phyloP scores from a whole-genome alignment of 2,797 vertebrate genomes.

The Sandelia bainsii region DNA sequence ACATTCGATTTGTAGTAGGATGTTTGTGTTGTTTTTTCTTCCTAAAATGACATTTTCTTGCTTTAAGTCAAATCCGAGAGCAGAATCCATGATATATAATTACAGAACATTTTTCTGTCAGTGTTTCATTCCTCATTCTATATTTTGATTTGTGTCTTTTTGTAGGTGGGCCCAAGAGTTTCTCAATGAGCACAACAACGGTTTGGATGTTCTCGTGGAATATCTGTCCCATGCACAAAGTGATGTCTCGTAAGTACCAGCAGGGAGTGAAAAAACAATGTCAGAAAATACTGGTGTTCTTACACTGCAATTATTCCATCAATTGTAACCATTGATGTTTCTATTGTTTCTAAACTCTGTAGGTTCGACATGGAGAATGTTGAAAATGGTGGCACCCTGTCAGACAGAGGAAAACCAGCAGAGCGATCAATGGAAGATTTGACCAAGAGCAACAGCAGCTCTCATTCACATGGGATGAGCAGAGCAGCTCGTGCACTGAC shows the following conservation, averaged over 20 bases:
- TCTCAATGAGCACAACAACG: conserved; percentile 93
- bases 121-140: neutral
- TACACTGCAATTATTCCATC: fast-evolving
- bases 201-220: conserved; percentile 94
- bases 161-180: conserved; percentile 97
- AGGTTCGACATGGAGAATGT: conserved; percentile 90
- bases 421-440: conserved; percentile 94
- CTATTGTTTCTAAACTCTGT: neutral
- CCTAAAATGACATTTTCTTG: neutral
- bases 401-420: conserved; percentile 85
- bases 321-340: neutral
- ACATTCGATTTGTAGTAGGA: neutral
- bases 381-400: conserved; percentile 87
- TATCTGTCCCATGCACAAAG: conserved; percentile 94
- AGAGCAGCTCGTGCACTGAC: conserved; percentile 89
- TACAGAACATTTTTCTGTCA: neutral
- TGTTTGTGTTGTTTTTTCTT: neutral
- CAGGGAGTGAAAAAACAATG: neutral
- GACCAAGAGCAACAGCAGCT: conserved; percentile 81
- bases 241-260: conserved; percentile 86
- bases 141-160: conserved; percentile 9
- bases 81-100: neutral
- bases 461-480: conserved; percentile 83
- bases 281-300: neutral
- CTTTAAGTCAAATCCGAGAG: neutral